These are phyloP conservation scores for Chelonoidis abingdonii DNA, from an alignment of 2,113 vertebrate genomes.

Conservation along the genomic window DNA sequence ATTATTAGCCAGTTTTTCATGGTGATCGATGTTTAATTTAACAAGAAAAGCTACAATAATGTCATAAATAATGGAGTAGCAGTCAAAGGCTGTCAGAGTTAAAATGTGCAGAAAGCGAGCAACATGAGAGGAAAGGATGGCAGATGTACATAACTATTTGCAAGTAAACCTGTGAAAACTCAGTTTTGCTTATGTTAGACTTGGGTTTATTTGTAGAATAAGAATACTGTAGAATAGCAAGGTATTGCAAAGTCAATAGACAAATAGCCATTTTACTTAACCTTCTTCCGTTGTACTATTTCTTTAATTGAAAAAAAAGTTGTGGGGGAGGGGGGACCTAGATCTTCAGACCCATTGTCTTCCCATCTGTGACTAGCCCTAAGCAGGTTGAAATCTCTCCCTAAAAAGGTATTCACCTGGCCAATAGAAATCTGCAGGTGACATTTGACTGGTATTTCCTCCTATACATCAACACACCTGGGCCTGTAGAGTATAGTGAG, in stretches of 20 bases:
- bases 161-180: constrained; percentile 66
- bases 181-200: constrained; percentile 33
- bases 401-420: background rate
- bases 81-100: constrained; percentile 74
- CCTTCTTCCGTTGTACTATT: background rate
- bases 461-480: background rate
- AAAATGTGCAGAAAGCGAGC: constrained; percentile 70
- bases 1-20: constrained; percentile 67
- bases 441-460: background rate
- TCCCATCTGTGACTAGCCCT: background rate
- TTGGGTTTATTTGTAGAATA: background rate
- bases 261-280: constrained; percentile 5
- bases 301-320: background rate
- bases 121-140: constrained; percentile 64
- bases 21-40: constrained; percentile 73
- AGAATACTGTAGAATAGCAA: constrained; percentile 28
- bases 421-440: background rate
- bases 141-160: constrained; percentile 69
- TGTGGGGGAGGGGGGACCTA: background rate
- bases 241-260: background rate
- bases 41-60: constrained; percentile 74
- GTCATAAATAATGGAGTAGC: constrained; percentile 75
- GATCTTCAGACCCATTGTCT: background rate
- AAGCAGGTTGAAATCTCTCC: background rate
- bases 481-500: background rate